Evolutionary conservation across 1,140 invertebrate genomes (phyloP), one percentile per base, ranked within the genome.

Genomic region (Euwallacea fornicatus): DNA sequence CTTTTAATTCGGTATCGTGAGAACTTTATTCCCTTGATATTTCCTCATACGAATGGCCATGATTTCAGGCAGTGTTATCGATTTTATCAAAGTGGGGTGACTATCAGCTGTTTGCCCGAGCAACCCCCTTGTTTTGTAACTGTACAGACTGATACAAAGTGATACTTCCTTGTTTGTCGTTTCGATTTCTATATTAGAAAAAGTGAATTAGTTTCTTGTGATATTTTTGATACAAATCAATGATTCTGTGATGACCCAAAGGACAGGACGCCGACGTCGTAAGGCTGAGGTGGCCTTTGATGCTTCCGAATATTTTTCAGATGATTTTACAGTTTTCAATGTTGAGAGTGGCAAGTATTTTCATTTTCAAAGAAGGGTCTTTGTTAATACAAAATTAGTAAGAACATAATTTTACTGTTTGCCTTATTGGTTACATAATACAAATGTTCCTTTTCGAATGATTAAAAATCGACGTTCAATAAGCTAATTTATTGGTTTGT

Each of bases 241-340:
- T 56, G 2, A 10, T 60, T 60, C 43, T 21, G 7, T 16, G 9
- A 76, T 75, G 66, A 71, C 65, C 53, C 75, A 73, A 56, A 58
- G 60, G 50, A 44, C 42, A 10, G 9, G 54, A 71, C 65, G 65
- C n/a, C 65, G 71, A 42, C 65, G 50, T 70, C 76, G 66, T 60
- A 79, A 56, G 81, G 83, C 71, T 77, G 88, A 90, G 72, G 78
- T 83, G 9, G 88, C 88, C 2, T 85, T 87, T 71, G 89, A 90
- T 65, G 89, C 86, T 21, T 87, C 86, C 59, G 86, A 87, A 77
- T 90, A 90, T 81, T 90, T 90, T 74, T 83, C 85, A 8, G 87
- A 89, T 79, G 88, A 90, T 77, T 84, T 87, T 46, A 66, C 55
- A 47, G 66, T 74, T 67, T 77, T 76, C 71, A 77, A 69, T 73